Evolutionary conservation across 2,888 invertebrate genomes (phyloP).

Genomic region (Polyommatus icarus): DNA sequence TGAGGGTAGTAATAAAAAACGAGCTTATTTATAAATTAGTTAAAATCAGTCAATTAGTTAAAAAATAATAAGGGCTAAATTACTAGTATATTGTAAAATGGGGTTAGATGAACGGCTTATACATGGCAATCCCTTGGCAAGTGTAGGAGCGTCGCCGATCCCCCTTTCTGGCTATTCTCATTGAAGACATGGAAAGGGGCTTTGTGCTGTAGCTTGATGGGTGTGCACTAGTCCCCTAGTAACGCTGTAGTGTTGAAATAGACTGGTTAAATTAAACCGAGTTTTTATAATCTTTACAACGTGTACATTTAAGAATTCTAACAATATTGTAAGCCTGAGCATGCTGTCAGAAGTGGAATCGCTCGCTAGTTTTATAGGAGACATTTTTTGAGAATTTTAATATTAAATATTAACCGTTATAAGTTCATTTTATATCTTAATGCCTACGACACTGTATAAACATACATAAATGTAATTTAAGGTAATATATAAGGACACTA

Average conservation of each 20-base stretch:
- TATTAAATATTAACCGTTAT: constrained; percentile 25
- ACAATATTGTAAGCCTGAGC: not conserved
- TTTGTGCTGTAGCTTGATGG: constrained; percentile 22
- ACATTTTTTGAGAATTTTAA: constrained; percentile 27
- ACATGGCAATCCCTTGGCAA: constrained; percentile 26
- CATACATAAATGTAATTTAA: constrained; percentile 29
- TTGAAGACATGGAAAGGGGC: constrained; percentile 33
- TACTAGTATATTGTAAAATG: not conserved
- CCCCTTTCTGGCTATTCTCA: constrained; percentile 31
- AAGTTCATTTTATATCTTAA: constrained; percentile 29
- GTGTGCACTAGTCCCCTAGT: constrained; percentile 9
- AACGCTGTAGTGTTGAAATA: not conserved
- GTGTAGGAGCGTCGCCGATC: constrained; percentile 1
- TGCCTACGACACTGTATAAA: constrained; percentile 29
- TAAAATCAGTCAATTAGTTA: not conserved
- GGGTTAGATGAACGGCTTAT: constrained; percentile 5
- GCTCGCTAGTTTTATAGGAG: constrained; percentile 10
- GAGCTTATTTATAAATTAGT: constrained; percentile 8
- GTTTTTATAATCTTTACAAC: not conserved
- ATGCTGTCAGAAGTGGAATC: not conserved
- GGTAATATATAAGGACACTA: constrained; percentile 26
- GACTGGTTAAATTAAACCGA: not conserved
- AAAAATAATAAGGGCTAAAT: not conserved
- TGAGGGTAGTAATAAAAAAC: not conserved
- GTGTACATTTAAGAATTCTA: not conserved